Evolutionary conservation across 1,140 invertebrate species (phyloP).

Genomic region (Rhyzopertha dominica): DNA sequence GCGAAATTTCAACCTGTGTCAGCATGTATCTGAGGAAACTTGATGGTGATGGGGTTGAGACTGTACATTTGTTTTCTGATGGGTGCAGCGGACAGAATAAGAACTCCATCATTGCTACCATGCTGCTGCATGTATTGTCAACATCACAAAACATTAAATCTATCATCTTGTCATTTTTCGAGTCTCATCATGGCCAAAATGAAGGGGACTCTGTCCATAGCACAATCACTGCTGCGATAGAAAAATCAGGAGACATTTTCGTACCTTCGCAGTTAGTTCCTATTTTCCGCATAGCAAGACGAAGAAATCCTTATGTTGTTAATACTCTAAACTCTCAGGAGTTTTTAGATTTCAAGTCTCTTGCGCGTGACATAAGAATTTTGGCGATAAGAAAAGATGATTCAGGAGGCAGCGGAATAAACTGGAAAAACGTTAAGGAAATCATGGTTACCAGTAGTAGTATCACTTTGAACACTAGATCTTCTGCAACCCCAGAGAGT

Average conservation of each 20-base stretch:
- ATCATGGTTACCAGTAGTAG: constrained; percentile 4
- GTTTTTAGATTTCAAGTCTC: constrained; percentile 12
- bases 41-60: too few relatives aligned
- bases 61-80: too few relatives aligned
- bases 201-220: constrained; percentile 13
- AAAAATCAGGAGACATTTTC: constrained; percentile 9
- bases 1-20: too few relatives aligned
- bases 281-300: constrained; percentile 10
- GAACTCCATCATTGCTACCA: too few relatives aligned
- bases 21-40: too few relatives aligned
- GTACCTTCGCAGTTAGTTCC: constrained; percentile 7
- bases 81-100: too few relatives aligned
- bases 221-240: constrained; percentile 8
- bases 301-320: constrained; percentile 10
- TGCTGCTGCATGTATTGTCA: too few relatives aligned
- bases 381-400: constrained; percentile 5
- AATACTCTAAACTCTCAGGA: constrained; percentile 3
- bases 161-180: constrained; percentile 8
- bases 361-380: constrained; percentile 8
- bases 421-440: constrained; percentile 7
- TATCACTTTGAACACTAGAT: too few relatives aligned
- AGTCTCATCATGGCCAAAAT: constrained; percentile 8
- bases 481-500: too few relatives aligned
- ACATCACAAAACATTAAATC: too few relatives aligned
- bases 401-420: constrained; percentile 1